These are phyloP conservation scores for Rattus rattus DNA, from an alignment of 2,113 vertebrate species.

Conservation along the genomic window DNA sequence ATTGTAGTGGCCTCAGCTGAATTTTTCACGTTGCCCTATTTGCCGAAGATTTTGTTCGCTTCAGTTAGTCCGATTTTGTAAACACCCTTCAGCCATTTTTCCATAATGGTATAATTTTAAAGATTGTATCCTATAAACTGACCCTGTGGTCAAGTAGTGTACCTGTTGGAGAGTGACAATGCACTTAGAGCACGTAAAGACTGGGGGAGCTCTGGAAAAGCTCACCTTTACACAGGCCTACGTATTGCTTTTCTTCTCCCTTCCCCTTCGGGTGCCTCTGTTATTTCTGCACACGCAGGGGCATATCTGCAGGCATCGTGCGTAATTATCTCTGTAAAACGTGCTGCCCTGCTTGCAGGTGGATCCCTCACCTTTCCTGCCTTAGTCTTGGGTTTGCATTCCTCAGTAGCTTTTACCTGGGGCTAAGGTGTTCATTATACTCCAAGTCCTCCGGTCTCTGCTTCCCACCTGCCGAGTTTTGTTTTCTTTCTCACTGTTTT, in stretches of 20 bases:
- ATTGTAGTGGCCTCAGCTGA: not conserved
- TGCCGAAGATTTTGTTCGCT: not conserved
- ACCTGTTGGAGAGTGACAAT: not conserved
- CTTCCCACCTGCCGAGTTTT: not conserved
- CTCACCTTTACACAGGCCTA: not conserved
- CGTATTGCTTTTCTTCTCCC: not conserved
- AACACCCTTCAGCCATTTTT: conserved; percentile 25
- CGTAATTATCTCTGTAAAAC: not conserved
- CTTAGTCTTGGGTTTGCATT: not conserved
- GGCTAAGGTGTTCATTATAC: not conserved
- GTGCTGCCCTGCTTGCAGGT: not conserved
- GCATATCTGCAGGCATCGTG: not conserved
- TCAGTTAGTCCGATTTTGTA: not conserved
- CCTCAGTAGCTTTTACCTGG: not conserved
- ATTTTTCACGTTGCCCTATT: conserved; percentile 8
- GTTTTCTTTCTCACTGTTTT: not conserved
- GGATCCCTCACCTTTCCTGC: not conserved
- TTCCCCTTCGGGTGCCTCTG: too few relatives aligned
- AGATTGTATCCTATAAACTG: not conserved
- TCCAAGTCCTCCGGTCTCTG: not conserved
- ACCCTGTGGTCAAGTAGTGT: not conserved
- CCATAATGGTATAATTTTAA: not conserved
- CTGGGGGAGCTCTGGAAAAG: not conserved
- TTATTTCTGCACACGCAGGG: not conserved
- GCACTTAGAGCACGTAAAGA: not conserved